Percentiles rank a stretch among this genome's conserved stretches.
Conservation (phyloP, 1,140 invertebrate species). For the Formica selysi region DNA sequence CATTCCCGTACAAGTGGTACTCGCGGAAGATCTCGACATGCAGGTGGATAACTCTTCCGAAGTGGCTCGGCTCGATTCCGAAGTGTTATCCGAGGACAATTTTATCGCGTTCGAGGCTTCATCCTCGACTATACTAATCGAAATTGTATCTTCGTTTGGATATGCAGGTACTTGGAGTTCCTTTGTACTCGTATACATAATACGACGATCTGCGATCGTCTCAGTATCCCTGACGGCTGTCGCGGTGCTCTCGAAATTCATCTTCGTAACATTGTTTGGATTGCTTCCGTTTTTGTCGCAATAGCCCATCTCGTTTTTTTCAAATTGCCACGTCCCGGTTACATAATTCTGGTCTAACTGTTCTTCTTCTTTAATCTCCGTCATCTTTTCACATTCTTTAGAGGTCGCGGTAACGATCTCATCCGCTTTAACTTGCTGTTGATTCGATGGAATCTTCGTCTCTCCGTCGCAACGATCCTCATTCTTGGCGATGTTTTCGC, state of each 20-base stretch:
- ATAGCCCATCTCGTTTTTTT: background rate
- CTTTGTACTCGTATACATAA: conserved; percentile 37
- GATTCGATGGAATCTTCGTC: background rate
- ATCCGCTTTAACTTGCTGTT: background rate
- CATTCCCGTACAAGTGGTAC: background rate
- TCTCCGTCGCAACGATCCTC: conserved; percentile 4
- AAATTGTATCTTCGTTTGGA: conserved; percentile 42
- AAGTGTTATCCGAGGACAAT: background rate
- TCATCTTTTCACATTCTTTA: background rate
- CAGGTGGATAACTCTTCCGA: conserved; percentile 18
- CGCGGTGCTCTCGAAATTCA: background rate
- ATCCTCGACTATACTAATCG: conserved; percentile 40
- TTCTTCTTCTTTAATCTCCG: background rate
- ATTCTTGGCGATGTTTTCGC: conserved; percentile 13
- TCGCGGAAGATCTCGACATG: conserved; percentile 30
- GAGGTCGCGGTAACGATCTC: background rate
- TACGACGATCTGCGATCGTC: background rate
- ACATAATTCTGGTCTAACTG: background rate
- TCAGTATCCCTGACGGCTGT: background rate
- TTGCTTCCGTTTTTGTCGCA: background rate
- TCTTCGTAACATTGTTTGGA: background rate
- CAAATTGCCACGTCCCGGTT: background rate
- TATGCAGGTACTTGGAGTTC: conserved; percentile 33
- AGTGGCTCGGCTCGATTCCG: background rate
- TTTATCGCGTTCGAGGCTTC: background rate